phyloP scores from a whole-genome alignment of 2,797 vertebrate species.

The Ctenopoma kingsleyae region DNA sequence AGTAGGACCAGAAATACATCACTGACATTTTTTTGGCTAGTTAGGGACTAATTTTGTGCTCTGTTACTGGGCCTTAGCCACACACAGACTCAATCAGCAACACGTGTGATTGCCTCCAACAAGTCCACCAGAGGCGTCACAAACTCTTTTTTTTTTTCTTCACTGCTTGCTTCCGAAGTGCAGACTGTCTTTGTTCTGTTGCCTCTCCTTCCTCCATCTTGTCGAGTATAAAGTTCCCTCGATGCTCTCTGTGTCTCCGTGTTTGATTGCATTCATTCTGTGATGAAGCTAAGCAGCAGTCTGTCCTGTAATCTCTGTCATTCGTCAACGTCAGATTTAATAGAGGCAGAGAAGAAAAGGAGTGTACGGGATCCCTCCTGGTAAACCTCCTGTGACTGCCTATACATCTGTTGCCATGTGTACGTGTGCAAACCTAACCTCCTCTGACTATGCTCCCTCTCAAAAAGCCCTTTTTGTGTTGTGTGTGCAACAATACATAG shows the following conservation, averaged over 20 bases:
- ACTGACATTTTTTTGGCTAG: not conserved
- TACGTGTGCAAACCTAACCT: constrained; percentile 15
- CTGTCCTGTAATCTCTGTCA: constrained; percentile 68
- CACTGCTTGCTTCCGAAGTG: not conserved
- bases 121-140: not conserved
- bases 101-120: not conserved
- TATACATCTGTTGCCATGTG: constrained; percentile 39
- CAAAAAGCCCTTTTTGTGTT: constrained; percentile 23
- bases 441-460: constrained; percentile 29
- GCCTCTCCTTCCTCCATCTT: constrained; percentile 36
- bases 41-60: not conserved
- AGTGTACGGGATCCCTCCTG: constrained; percentile 25
- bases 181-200: constrained; percentile 3
- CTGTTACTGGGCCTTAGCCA: not conserved
- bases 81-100: not conserved
- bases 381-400: constrained; percentile 52
- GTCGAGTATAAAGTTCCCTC: constrained; percentile 26
- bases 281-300: constrained; percentile 63
- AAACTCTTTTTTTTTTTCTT: not conserved
- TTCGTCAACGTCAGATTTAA: constrained; percentile 73
- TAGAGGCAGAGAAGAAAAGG: constrained; percentile 52
- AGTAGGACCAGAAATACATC: not conserved
- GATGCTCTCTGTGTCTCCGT: constrained; percentile 30
- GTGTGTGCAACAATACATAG: constrained; percentile 12
- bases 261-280: constrained; percentile 68